Percentiles rank a stretch among this genome's conserved stretches.
Evolutionary conservation across 2,888 invertebrate species (phyloP).

Genomic region (Epinotia bilunana): DNA sequence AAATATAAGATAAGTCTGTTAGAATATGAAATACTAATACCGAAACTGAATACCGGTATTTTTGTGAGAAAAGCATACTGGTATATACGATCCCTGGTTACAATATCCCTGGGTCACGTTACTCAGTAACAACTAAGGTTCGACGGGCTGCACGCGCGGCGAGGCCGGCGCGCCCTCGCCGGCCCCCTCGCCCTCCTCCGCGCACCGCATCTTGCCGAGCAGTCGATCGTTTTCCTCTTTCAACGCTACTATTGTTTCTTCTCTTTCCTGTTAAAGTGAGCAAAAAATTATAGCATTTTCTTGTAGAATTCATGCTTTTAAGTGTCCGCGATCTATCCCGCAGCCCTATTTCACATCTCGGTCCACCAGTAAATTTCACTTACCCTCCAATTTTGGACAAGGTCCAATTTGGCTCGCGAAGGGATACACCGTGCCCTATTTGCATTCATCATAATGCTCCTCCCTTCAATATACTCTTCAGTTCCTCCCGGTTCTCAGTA

Average conservation of each 20-base stretch:
- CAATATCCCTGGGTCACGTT: background rate
- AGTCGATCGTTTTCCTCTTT: constrained; percentile 79
- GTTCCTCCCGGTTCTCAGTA: no score
- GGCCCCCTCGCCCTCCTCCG: constrained; percentile 53
- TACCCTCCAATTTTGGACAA: background rate
- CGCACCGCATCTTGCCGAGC: constrained; percentile 70
- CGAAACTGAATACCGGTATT: no score
- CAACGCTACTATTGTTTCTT: constrained; percentile 77
- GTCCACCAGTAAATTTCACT: background rate
- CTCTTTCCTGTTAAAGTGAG: constrained; percentile 70
- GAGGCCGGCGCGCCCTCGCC: background rate
- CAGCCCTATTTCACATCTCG: no score
- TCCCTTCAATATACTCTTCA: no score
- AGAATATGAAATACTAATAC: no score
- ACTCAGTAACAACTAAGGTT: background rate
- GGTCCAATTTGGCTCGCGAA: background rate
- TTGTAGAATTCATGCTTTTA: background rate
- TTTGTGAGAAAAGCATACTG: no score
- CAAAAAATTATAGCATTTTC: background rate
- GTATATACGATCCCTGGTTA: background rate
- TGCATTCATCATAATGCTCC: background rate
- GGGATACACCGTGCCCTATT: background rate
- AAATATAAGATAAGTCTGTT: no score
- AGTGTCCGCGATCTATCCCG: background rate
- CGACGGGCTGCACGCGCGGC: background rate